Conservation (phyloP, 2,888 invertebrate genomes). For the Mesochorus sp. region DNA sequence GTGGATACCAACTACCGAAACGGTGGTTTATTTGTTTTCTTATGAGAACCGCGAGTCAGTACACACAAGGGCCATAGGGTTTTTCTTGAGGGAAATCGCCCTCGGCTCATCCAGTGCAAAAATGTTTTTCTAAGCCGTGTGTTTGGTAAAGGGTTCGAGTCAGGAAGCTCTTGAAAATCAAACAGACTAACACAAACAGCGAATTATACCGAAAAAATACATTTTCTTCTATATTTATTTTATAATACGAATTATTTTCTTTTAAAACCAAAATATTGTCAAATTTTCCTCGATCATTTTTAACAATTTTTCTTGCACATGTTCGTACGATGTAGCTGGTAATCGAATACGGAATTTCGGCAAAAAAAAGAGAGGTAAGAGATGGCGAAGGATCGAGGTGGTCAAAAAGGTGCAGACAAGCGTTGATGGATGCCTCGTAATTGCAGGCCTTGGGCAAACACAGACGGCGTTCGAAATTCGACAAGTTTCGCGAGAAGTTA, state of each 20-base stretch:
- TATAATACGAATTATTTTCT: no score
- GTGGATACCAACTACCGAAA: slow-evolving; percentile 59
- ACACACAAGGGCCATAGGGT: slow-evolving; percentile 53
- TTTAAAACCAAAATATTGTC: neutral
- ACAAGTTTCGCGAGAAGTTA: slow-evolving; percentile 37
- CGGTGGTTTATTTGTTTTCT: slow-evolving; percentile 66
- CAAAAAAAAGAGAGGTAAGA: neutral
- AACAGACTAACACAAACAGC: slow-evolving; percentile 32
- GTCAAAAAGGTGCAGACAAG: slow-evolving; percentile 65
- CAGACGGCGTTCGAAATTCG: slow-evolving; percentile 49
- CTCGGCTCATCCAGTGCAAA: slow-evolving; percentile 51
- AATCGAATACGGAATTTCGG: slow-evolving; percentile 2
- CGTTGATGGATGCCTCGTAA: slow-evolving; percentile 67
- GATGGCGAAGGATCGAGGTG: slow-evolving; percentile 31
- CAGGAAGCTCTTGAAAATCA: slow-evolving; percentile 59
- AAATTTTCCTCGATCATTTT: neutral
- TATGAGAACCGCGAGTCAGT: slow-evolving; percentile 4
- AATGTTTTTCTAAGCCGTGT: slow-evolving; percentile 60
- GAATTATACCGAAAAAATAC: neutral
- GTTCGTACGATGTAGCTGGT: slow-evolving; percentile 9
- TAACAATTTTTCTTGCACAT: neutral
- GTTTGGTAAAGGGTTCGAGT: slow-evolving; percentile 48
- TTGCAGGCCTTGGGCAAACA: slow-evolving; percentile 66
- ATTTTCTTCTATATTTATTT: neutral
- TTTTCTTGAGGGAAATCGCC: slow-evolving; percentile 46